Evolutionary conservation across 2,888 invertebrate species (phyloP), one percentile per base, ranked within the genome.

Genomic region (Rutpela maculata): DNA sequence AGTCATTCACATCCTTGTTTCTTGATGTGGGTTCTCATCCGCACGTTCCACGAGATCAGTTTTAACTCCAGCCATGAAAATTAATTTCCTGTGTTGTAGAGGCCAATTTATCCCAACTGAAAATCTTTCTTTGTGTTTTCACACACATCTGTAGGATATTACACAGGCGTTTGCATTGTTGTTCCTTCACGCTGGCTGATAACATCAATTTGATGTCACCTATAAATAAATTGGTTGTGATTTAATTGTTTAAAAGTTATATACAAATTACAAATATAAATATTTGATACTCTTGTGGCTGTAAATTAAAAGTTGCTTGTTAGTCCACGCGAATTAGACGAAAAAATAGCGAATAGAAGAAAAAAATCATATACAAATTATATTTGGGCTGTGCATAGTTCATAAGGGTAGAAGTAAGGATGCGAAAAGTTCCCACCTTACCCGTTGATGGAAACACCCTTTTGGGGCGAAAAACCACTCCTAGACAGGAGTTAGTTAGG

Each of bases 101-200:
- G 43, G 38, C 60, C 70, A 59, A 70, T 70, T 70, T 50, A 60
- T 70, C 60, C 70, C 70, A 62, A 17, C 59, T 60, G 70, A 70
- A 70, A 70, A 70, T 70, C 60, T 60, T 70, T 70, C 70, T 70
- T 70, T 70, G 70, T 70, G 38, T 60, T 60, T 70, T 60, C 22
- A n/a, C 70, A 70, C 70, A 70, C 60, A 70, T 70, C 70, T 70
- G 60, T 19, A 70, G 70, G 70, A 70, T 60, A 70, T 70, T 70
- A 43, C 43, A 70, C n/a, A 15, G n/a, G 50, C 12, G 50, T 50
- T 50, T 50, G 50, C n/a, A 50, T 50, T 50, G 50, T 50, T 50
- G 50, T 50, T 50, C n/a, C n/a, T 50, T n/a, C 50, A 17, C n/a
- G n/a, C 31, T 50, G 19, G 50, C 15, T 19, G 19, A 35, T 70